Evolutionary conservation across 37 sponge, comb jelly and placozoan genomes (phyloP), one percentile per base, ranked within the genome.

Genomic region (Crambe crambe): DNA sequence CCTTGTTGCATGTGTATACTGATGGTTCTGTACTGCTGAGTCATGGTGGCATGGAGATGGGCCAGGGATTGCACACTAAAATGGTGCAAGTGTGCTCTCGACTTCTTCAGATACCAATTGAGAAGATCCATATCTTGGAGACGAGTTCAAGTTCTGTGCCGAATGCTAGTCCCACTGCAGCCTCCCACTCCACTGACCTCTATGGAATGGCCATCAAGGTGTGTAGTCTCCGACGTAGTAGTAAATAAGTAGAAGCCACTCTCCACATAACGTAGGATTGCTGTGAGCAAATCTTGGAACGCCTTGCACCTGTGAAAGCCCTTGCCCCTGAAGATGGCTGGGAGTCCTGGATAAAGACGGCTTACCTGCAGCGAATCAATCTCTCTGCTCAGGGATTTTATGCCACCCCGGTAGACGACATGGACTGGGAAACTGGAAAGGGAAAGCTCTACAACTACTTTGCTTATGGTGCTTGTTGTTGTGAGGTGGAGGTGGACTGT

Each of bases 21-120:
- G 96, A 95, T 70, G 96, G 96, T 26, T 82, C 87, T 56, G 88
- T 95, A 3, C 78, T 92, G 26, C 38, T 95, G 41, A 81, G 88
- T 31, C 96, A 95, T 72, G 96, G 96, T 34, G 96, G 96, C 20
- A 74, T 83, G 54, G 96, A 95, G 73, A 95, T 95, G 90, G 96
- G 96, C 35, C 96, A 95, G 68, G 95, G 95, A 0, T 66, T 95
- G n/a, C 87, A 95, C 80, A 95, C 95, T 44, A 95, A 95, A 77
- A 89, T 95, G 90, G 68, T 89, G 21, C 92, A 89, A 72, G 89
- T 95, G 59, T 92, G 92, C 80, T 60, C 92, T 18, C 74, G 81
- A n/a, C 79, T 76, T 20, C 89, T 95, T 15, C 81, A 75, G 12
- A 39, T 95, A 0, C 87, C 96, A 1, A 36, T 31, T 3, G 77